Evolutionary conservation across 2,113 vertebrate genomes (phyloP), one percentile per base, ranked within the genome.

Genomic region (Hippocampus comes): DNA sequence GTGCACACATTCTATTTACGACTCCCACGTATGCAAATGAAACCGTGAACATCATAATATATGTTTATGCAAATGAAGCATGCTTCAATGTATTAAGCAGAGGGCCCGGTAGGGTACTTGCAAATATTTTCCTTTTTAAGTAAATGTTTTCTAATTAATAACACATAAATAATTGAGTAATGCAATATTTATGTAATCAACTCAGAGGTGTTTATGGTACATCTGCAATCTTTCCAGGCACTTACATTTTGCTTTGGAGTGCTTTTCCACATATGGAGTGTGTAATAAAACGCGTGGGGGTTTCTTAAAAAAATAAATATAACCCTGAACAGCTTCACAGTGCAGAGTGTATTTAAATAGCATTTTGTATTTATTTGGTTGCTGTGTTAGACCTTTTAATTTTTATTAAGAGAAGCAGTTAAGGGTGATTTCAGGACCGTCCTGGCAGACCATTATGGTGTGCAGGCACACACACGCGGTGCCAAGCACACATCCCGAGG

Each of bases 291-390:
- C 56, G 76, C 79, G 57, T 77, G 53, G 59, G 71, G 73, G 27
- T 65, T 81, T 87, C 79, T 80, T 88, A 46, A 79, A 49, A 79
- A 78, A 81, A 74, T 84, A 86, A 88, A 87, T 81, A 90, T 73
- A 81, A 83, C 80, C 73, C 69, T 3, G 30, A 76, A 82, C 78
- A 64, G 53, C 67, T 77, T 74, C 84, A 84, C 77, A 75, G 63
- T 68, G 79, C 56, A 42, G 18, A 71, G 71, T 69, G 48, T 64
- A 67, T 78, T 78, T 86, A 68, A 80, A 73, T 70, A 64, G 48
- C 21, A 70, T 78, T 67, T 72, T 43, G 67, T 51, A 75, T 78
- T 78, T 79, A 63, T 84, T 75, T 81, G 63, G 68, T 78, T 73
- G 12, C 72, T 80, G 74, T 51, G 17, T 82, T 21, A 78, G 63